Evolutionary conservation across 2,797 vertebrate genomes (phyloP), one percentile per base, ranked within the genome.

Genomic region (Myiotriccus ornatus): DNA sequence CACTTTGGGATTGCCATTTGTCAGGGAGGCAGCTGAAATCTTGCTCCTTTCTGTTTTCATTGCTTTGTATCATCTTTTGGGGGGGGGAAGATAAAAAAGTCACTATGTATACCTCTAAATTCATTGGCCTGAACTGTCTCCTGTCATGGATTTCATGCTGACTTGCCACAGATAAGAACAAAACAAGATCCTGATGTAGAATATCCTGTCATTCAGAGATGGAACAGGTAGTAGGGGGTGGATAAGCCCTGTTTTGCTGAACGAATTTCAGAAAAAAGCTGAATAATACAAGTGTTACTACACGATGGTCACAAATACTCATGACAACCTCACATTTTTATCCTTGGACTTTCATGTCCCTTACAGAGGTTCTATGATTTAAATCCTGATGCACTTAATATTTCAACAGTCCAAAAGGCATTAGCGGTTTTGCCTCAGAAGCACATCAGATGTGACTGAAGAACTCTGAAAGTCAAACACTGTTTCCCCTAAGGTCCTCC

Each of bases 231-330:
- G 75, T 28, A 81, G 79, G 53, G 14, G n/a, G 14, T 12, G 59
- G 64, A 10, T 49, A 68, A 85, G 14, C 39, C 81, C 50, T 82
- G 7, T 60, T 94, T 85, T 30, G 24, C 71, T 84, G 76, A 88
- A 76, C 14, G 44, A 70, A 44, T 86, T 94, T 94, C 60, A 63
- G 82, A 65, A 96, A 90, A 86, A 64, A 86, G 18, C 4, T 32
- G 6, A 47, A 18, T 39, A 89, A 93, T 92, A 82, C 70, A 93
- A 75, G 18, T 85, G 47, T 93, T 74, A 94, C 88, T 56, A 65
- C 60, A 81, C 49, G 67, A 30, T 82, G 53, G 49, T 79, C 89
- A 94, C 43, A 37, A 92, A 39, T 27, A 69, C 17, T 60, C 34
- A 43, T 57, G 28, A 69, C 14, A 96, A 53, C 49, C 52, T 82